Conservation (phyloP, 2,888 invertebrate species). For the Oasisia sp. region DNA sequence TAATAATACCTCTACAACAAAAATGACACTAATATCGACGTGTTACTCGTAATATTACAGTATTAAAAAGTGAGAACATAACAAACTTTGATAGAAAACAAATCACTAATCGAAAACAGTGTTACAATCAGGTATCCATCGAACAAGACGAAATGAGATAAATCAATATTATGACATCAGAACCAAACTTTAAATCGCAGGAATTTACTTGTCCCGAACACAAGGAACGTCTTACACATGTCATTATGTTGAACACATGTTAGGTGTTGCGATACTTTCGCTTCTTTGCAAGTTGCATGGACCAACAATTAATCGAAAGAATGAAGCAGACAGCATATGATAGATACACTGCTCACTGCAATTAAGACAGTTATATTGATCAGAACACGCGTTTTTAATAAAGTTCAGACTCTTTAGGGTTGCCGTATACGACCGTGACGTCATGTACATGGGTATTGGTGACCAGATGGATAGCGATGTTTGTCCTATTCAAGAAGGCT, state of each 20-base stretch:
- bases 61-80: neutral
- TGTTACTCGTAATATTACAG: neutral
- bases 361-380: too few species aligned
- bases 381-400: too few species aligned
- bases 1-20: neutral
- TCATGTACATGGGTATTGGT: neutral
- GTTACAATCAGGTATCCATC: neutral
- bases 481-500: neutral
- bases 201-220: neutral
- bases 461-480: conserved; percentile 10
- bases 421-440: neutral
- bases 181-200: neutral
- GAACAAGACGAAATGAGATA: neutral
- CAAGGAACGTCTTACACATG: neutral
- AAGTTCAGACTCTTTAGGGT: too few species aligned
- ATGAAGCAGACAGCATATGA: too few species aligned
- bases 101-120: neutral
- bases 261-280: neutral
- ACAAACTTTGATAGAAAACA: neutral
- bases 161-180: neutral
- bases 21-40: neutral
- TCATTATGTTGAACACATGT: neutral
- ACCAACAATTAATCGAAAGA: too few species aligned
- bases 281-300: too few species aligned
- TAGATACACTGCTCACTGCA: too few species aligned